phyloP scores from a whole-genome alignment of 2,888 invertebrate species.

The Keiferia lycopersicella region DNA sequence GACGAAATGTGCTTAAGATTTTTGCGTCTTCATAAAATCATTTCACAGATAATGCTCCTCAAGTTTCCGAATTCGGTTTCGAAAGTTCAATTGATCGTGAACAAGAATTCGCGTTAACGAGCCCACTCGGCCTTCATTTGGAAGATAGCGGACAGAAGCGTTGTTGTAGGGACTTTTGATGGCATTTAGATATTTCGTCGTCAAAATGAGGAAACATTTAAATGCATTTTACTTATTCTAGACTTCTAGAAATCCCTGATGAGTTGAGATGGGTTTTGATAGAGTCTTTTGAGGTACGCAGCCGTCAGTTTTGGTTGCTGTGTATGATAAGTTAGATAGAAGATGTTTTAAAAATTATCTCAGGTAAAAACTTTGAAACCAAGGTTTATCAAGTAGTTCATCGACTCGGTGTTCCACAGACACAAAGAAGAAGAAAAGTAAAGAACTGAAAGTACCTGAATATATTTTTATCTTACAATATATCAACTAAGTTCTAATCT shows the following conservation, averaged over 20 bases:
- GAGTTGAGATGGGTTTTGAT: too few relatives aligned
- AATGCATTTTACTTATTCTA: background rate
- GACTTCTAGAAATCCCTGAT: too few relatives aligned
- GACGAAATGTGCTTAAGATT: conserved; percentile 3
- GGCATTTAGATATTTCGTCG: background rate
- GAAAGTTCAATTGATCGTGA: conserved; percentile 50
- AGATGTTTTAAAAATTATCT: too few relatives aligned
- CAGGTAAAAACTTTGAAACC: too few relatives aligned
- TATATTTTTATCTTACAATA: background rate
- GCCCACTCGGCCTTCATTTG: conserved; percentile 45
- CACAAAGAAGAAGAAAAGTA: too few relatives aligned
- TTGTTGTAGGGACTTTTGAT: background rate
- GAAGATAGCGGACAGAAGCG: background rate
- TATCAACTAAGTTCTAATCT: conserved; percentile 1
- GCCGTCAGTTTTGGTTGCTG: too few relatives aligned
- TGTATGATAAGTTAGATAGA: too few relatives aligned
- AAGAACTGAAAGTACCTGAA: too few relatives aligned
- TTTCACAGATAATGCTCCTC: conserved; percentile 13
- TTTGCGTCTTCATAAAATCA: conserved; percentile 9
- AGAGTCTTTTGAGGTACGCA: too few relatives aligned
- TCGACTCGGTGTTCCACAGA: too few relatives aligned
- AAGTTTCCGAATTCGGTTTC: conserved; percentile 37
- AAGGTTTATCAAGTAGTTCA: too few relatives aligned
- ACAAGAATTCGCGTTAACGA: conserved; percentile 52
- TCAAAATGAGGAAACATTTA: too few relatives aligned